A percentile compares a stretch with the other conserved stretches of the same genome.
These are phyloP conservation scores for Eupristina koningsbergeri DNA, from an alignment of 1,140 invertebrate species.

Conservation along the genomic window DNA sequence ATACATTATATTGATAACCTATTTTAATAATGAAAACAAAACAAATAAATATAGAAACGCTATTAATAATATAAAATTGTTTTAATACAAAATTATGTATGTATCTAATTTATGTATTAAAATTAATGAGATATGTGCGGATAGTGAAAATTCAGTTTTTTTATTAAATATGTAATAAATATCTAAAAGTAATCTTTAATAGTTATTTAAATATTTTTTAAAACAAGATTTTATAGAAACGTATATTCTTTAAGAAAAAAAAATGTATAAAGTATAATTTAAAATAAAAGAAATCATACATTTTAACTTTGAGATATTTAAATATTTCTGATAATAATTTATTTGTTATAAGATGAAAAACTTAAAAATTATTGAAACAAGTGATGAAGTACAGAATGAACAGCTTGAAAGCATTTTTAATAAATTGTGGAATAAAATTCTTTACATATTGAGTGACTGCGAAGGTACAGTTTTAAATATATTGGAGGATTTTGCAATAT, in stretches of 20 bases:
- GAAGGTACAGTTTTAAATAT: constrained; percentile 57
- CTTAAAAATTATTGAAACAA: constrained; percentile 50
- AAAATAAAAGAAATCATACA: background rate
- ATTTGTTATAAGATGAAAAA: constrained; percentile 42
- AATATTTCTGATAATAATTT: background rate
- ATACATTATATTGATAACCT: too few species aligned
- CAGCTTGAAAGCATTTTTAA: constrained; percentile 51
- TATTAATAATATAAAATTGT: too few species aligned
- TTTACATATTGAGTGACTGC: constrained; percentile 56
- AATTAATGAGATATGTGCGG: too few species aligned
- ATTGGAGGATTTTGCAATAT: constrained; percentile 56
- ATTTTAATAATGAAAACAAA: too few species aligned
- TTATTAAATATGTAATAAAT: too few species aligned
- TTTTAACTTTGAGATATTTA: background rate
- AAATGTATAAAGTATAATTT: background rate
- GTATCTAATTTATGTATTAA: too few species aligned
- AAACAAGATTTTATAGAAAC: background rate
- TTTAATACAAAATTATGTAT: too few species aligned
- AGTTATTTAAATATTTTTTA: too few species aligned
- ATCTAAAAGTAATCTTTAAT: background rate
- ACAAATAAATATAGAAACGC: too few species aligned
- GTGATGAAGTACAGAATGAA: constrained; percentile 49
- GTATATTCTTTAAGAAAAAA: background rate
- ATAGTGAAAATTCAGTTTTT: too few species aligned
- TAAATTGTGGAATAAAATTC: constrained; percentile 61